These are phyloP conservation scores for Limnephilus lunatus DNA, from an alignment of 2,888 invertebrate species.

Conservation along the genomic window DNA sequence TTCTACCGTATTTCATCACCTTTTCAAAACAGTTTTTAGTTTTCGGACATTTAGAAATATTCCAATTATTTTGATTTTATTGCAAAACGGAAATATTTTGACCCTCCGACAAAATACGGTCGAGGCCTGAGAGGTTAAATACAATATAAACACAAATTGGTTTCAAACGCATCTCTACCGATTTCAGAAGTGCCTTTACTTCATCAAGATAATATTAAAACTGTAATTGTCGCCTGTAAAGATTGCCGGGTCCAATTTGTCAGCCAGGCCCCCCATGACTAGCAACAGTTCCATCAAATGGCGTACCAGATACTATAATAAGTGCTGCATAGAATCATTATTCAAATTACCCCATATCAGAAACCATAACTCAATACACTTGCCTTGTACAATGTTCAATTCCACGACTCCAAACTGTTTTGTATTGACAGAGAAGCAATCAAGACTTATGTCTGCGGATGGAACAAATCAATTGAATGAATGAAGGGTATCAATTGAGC, in stretches of 20 bases:
- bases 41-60: no score
- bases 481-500: slow-evolving; percentile 32
- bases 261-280: background rate
- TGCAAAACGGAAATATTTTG: no score
- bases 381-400: background rate
- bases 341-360: background rate
- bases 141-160: no score
- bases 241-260: background rate
- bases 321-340: background rate
- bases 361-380: background rate
- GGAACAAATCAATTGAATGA: slow-evolving; percentile 51
- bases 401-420: background rate
- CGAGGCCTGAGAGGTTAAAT: no score
- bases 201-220: no score
- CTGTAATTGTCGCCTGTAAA: background rate
- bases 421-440: background rate
- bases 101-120: no score
- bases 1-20: no score
- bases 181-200: no score
- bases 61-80: no score
- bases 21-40: no score
- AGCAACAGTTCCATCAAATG: background rate
- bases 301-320: background rate
- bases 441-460: slow-evolving; percentile 21
- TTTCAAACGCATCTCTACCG: no score